These are phyloP conservation scores for Takifugu ocellatus DNA, from an alignment of 2,797 vertebrate genomes.

Conservation along the genomic window DNA sequence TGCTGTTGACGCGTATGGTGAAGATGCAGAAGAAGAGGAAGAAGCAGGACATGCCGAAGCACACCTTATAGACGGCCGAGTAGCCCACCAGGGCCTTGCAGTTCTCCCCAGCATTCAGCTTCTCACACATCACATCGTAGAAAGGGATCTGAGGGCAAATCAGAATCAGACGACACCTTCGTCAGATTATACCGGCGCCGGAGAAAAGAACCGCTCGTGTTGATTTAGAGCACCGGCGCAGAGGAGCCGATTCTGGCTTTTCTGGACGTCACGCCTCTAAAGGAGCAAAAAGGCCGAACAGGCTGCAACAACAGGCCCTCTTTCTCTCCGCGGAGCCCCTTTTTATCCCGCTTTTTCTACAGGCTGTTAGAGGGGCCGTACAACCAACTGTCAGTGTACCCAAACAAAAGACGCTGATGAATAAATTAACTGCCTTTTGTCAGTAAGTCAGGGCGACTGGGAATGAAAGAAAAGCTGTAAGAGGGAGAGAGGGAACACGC, in stretches of 20 bases:
- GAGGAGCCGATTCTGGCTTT: constrained; percentile 48
- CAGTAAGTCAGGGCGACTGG: constrained; percentile 33
- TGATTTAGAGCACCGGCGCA: constrained; percentile 49
- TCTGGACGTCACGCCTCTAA: constrained; percentile 57
- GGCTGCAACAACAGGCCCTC: constrained; percentile 56
- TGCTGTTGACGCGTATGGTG: constrained; percentile 85
- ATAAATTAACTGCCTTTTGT: constrained; percentile 68
- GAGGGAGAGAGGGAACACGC: not conserved
- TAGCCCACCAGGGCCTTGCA: constrained; percentile 92
- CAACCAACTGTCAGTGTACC: constrained; percentile 61
- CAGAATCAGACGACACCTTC: constrained; percentile 24
- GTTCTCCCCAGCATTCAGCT: constrained; percentile 83
- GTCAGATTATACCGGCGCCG: constrained; percentile 33
- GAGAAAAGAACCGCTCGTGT: constrained; percentile 30
- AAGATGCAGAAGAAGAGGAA: constrained; percentile 87
- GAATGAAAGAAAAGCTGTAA: constrained; percentile 10
- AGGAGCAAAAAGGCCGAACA: constrained; percentile 61
- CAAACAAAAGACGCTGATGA: constrained; percentile 68
- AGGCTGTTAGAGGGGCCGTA: constrained; percentile 65
- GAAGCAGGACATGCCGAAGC: constrained; percentile 98
- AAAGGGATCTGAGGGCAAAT: constrained; percentile 81
- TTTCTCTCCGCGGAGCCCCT: constrained; percentile 50
- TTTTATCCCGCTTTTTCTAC: constrained; percentile 59
- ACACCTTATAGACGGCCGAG: constrained; percentile 93
- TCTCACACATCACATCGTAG: constrained; percentile 82